These are phyloP conservation scores for Tretioscincus oriximinensis DNA, from an alignment of 2,113 vertebrate species.

Conservation along the genomic window DNA sequence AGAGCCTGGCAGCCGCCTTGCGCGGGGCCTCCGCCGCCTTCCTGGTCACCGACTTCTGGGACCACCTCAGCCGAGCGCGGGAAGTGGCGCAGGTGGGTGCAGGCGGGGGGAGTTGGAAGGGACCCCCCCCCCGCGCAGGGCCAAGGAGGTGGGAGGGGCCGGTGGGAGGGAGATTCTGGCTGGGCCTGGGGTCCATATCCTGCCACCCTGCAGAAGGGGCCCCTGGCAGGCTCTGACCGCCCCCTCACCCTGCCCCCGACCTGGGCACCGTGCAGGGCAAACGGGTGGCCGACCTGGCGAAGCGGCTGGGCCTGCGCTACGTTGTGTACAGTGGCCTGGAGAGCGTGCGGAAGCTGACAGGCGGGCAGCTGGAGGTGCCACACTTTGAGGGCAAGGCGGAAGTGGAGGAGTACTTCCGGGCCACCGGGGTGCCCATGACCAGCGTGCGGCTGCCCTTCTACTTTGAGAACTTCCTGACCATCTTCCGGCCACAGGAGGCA, in stretches of 20 bases:
- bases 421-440: conserved; percentile 49
- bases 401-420: conserved; percentile 69
- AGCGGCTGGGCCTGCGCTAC: conserved; percentile 51
- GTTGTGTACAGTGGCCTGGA: conserved; percentile 72
- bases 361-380: conserved; percentile 52
- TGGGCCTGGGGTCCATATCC: background rate
- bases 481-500: conserved; percentile 59
- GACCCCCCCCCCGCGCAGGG: background rate
- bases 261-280: conserved; percentile 52
- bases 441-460: conserved; percentile 60
- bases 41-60: conserved; percentile 74
- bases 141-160: background rate
- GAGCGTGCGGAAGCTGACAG: conserved; percentile 64
- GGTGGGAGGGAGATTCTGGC: background rate
- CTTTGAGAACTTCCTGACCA: conserved; percentile 72
- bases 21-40: conserved; percentile 57
- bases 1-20: conserved; percentile 63
- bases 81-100: conserved; percentile 65
- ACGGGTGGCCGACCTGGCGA: conserved; percentile 61
- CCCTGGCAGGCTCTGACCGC: background rate
- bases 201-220: no score
- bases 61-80: conserved; percentile 66
- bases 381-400: conserved; percentile 72
- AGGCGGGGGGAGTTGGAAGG: background rate
- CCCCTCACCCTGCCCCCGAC: background rate